These are phyloP conservation scores for Lordiphosa fenestrarum DNA, from an alignment of 2,888 invertebrate species.

Conservation along the genomic window DNA sequence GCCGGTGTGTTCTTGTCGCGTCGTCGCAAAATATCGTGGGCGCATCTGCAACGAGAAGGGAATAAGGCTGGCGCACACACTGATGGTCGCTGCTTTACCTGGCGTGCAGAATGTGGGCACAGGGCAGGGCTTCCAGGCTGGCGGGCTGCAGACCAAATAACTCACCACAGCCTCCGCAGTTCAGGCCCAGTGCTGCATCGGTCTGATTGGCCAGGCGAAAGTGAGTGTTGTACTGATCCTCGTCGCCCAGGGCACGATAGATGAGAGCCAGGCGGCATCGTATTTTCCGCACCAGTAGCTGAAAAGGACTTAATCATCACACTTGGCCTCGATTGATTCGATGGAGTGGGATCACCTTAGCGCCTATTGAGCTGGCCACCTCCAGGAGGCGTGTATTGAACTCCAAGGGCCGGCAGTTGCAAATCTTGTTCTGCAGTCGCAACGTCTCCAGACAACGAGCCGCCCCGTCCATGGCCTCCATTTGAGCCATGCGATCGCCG, in stretches of 20 bases:
- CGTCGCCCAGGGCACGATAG: conserved; percentile 90
- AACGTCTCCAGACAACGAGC: conserved; percentile 90
- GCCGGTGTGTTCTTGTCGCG: conserved; percentile 84
- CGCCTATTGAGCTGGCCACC: conserved; percentile 92
- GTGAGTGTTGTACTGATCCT: conserved; percentile 88
- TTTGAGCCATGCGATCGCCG: conserved; percentile 91
- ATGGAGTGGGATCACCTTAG: conserved; percentile 83
- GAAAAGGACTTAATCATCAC: conserved; percentile 25
- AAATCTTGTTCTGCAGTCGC: conserved; percentile 88
- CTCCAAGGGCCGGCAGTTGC: conserved; percentile 92
- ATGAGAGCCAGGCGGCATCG: conserved; percentile 89
- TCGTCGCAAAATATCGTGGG: conserved; percentile 84
- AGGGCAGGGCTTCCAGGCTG: conserved; percentile 90
- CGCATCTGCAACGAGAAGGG: conserved; percentile 81
- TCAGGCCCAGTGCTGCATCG: conserved; percentile 86
- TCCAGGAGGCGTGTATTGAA: conserved; percentile 91
- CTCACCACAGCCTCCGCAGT: conserved; percentile 91
- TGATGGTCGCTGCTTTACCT: conserved; percentile 81
- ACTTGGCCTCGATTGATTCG: too few relatives aligned
- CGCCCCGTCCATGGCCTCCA: conserved; percentile 95
- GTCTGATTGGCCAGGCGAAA: conserved; percentile 84
- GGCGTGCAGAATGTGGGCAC: conserved; percentile 92
- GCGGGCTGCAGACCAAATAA: conserved; percentile 87
- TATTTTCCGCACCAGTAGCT: conserved; percentile 90
- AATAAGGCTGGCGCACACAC: not conserved